A percentile compares a stretch with the other conserved stretches of the same genome.
These are phyloP conservation scores for Bubo blakistoni DNA, from an alignment of 2,113 vertebrate species.

Conservation along the genomic window DNA sequence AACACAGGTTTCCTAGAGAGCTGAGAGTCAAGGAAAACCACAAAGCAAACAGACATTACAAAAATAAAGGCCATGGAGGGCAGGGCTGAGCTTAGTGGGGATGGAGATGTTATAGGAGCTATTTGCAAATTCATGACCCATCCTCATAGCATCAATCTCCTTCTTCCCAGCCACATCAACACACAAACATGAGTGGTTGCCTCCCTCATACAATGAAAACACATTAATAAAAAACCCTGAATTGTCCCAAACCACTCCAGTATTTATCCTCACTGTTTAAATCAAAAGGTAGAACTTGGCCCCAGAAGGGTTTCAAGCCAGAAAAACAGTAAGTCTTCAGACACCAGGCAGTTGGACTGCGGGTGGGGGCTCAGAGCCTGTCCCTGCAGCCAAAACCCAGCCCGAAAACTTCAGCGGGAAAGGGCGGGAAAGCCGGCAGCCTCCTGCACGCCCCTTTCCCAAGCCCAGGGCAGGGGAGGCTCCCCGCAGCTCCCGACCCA, in stretches of 20 bases:
- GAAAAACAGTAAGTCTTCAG: rapidly evolving
- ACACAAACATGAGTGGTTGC: rapidly evolving
- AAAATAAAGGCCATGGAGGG: not conserved
- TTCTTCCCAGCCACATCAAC: not conserved
- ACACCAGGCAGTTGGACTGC: rapidly evolving
- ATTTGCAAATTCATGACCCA: not conserved
- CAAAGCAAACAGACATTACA: not conserved
- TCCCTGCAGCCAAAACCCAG: not conserved
- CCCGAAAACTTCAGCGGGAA: not conserved
- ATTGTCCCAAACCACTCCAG: rapidly evolving
- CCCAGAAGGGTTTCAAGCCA: not conserved
- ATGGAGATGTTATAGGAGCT: not conserved
- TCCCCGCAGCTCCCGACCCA: not conserved
- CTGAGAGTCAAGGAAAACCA: not conserved
- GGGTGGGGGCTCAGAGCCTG: rapidly evolving
- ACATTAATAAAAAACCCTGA: rapidly evolving
- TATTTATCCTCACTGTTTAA: not conserved
- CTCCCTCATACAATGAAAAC: not conserved
- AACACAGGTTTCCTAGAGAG: not conserved
- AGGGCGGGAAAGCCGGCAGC: not conserved
- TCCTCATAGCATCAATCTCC: too few species aligned
- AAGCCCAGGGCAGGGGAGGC: too few species aligned
- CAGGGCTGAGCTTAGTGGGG: rapidly evolving
- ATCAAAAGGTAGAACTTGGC: not conserved
- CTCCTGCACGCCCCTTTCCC: not conserved